Evolutionary conservation across 2,888 invertebrate genomes (phyloP).

Genomic region (Chrysolina oricalcia): DNA sequence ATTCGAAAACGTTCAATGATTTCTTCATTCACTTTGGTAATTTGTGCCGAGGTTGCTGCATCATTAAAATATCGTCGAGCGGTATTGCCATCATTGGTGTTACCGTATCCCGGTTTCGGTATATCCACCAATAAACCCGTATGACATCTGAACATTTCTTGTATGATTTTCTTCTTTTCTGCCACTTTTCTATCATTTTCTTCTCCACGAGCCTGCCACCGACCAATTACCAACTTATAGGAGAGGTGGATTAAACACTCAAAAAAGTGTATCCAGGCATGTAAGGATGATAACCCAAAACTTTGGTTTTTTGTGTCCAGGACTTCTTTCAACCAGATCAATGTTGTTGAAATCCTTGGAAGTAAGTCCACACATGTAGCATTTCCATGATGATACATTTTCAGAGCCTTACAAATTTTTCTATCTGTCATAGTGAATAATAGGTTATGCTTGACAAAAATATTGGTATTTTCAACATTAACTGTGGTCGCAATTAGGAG

Average conservation of each 20-base stretch:
- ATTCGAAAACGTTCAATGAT: conserved; percentile 11
- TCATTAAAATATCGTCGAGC: conserved; percentile 57
- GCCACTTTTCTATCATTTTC: conserved; percentile 32
- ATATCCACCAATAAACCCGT: conserved; percentile 54
- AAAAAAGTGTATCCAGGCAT: conserved; percentile 50
- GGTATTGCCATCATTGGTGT: conserved; percentile 59
- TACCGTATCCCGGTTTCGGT: conserved; percentile 57
- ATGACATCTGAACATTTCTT: conserved; percentile 49
- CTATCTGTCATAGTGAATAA: conserved; percentile 56
- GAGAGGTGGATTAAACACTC: too few species aligned
- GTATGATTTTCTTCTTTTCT: conserved; percentile 50
- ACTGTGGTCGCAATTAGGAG: too few species aligned
- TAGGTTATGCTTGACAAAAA: conserved; percentile 37
- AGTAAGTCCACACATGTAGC: too few species aligned
- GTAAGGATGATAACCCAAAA: conserved; percentile 50
- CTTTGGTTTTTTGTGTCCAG: neutral
- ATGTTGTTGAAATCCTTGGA: conserved; percentile 52
- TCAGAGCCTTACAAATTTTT: conserved; percentile 59
- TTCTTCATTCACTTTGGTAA: conserved; percentile 39
- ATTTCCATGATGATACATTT: conserved; percentile 54
- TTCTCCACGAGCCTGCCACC: conserved; percentile 17
- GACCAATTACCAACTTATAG: too few species aligned
- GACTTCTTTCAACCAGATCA: conserved; percentile 28
- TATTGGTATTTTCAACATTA: conserved; percentile 41
- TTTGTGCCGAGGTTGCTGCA: conserved; percentile 37